Evolutionary conservation across 1,140 invertebrate genomes (phyloP).

Genomic region (Penaeus chinensis): DNA sequence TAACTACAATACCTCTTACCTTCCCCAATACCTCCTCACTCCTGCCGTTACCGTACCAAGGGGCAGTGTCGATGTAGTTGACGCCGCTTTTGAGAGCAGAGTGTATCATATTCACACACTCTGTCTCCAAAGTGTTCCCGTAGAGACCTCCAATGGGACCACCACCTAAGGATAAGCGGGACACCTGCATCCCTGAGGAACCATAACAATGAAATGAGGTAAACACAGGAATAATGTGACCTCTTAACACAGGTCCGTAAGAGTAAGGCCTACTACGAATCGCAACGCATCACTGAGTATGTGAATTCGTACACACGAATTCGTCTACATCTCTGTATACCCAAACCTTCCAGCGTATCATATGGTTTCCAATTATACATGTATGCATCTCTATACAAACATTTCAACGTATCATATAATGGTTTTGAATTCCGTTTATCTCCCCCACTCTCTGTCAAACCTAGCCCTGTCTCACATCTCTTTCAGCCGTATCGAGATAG

Average conservation of each 20-base stretch:
- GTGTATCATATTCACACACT: constrained; percentile 78
- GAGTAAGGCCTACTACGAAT: too few relatives aligned
- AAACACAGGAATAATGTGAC: too few relatives aligned
- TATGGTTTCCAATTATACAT: too few relatives aligned
- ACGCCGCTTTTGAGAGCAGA: constrained; percentile 82
- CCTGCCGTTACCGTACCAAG: constrained; percentile 84
- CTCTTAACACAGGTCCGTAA: too few relatives aligned
- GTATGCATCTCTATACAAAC: too few relatives aligned
- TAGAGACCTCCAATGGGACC: constrained; percentile 67
- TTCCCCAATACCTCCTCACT: constrained; percentile 83
- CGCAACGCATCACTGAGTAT: constrained; percentile 1
- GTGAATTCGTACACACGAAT: background rate
- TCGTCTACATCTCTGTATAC: background rate
- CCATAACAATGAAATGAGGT: constrained; percentile 65
- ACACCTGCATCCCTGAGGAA: constrained; percentile 74
- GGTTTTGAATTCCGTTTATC: too few relatives aligned
- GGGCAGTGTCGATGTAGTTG: constrained; percentile 92
- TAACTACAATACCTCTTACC: constrained; percentile 69
- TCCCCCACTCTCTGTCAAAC: too few relatives aligned
- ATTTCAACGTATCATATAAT: too few relatives aligned
- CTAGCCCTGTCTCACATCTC: too few relatives aligned
- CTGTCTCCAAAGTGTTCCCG: constrained; percentile 71
- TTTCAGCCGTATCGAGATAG: background rate
- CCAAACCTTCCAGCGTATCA: background rate
- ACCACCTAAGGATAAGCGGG: constrained; percentile 74